These are phyloP conservation scores for Benthochromis sp. DNA, from an alignment of 2,113 vertebrate species.

Conservation along the genomic window DNA sequence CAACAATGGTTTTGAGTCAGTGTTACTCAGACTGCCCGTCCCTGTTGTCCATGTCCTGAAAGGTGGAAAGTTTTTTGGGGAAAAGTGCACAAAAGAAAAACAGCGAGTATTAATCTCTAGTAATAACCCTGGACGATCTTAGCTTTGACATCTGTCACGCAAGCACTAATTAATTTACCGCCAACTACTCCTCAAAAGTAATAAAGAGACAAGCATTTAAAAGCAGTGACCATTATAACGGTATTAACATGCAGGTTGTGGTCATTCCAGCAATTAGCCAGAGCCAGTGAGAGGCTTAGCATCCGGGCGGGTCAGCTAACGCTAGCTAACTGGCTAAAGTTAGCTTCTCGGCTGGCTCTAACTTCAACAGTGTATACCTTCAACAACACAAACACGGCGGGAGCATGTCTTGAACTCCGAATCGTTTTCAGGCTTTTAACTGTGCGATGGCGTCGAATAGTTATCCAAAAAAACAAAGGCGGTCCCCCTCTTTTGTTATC, in stretches of 20 bases:
- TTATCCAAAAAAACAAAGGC: not conserved
- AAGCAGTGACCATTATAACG: not conserved
- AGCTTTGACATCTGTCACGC: not conserved
- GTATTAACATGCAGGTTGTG: not conserved
- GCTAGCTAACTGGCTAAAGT: slow-evolving; percentile 40
- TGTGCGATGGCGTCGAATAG: slow-evolving; percentile 32
- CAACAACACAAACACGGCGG: not conserved
- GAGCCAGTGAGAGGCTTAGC: slow-evolving; percentile 3
- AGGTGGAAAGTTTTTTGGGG: not conserved
- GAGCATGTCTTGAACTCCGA: not conserved
- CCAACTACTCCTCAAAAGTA: not conserved
- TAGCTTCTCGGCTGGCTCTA: not conserved
- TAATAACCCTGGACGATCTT: not conserved
- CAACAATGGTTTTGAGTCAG: not conserved
- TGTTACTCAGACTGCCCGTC: slow-evolving; percentile 33
- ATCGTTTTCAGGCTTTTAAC: not conserved
- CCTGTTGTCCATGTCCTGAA: slow-evolving; percentile 59
- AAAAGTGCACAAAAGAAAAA: not conserved
- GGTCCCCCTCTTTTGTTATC: slow-evolving; percentile 29
- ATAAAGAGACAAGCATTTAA: not conserved
- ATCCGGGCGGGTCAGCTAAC: slow-evolving; percentile 15
- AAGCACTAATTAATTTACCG: not conserved
- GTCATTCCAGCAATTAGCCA: slow-evolving; percentile 37
- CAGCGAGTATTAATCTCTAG: not conserved
- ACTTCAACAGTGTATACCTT: slow-evolving; percentile 39